Evolutionary conservation across 2,888 invertebrate genomes (phyloP), one percentile per base, ranked within the genome.

Genomic region (Malthinus seriepunctatus): DNA sequence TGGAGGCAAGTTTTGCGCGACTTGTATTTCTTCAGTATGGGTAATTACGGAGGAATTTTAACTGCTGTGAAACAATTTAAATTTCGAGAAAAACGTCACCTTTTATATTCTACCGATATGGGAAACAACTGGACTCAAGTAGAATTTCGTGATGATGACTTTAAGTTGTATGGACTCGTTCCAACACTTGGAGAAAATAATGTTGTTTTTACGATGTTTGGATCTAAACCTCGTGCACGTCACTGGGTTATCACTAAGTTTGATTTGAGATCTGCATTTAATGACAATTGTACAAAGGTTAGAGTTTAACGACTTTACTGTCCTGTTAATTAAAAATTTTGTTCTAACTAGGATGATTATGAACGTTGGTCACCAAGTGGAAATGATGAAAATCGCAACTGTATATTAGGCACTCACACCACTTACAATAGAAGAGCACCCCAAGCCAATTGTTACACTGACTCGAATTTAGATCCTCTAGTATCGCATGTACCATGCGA

Each of bases 131-230:
- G 94, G 94, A 82, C 85, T 56, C 82, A 84, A 32, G 85, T 88
- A 69, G 79, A 82, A 75, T 89, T 90, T 71, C 84, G 86, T 67
- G 84, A 85, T 31, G 84, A 88, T 59, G 87, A 90, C 74, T 83
- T 95, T 9, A 83, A 88, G 52, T 87, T 95, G n/a, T 93, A 95
- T 75, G 94, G 94, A 7, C 78, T 95, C 11, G 91, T 95, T 88
- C 95, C 94, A 0, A 95, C 95, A 73, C 94, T 95, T 0, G 95
- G 95, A n/a, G 93, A 94, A 76, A 94, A 93, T 73, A 93, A 94
- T 0, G 93, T 95, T 0, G 86, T 91, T 0, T 95, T 96, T 73
- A 94, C 95, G 0, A 86, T 96, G 83, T 96, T 95, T 76, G 95
- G 95, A 0, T 94, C 95, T 0, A 84, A 86, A 38, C 85, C 85